Evolutionary conservation across 2,113 vertebrate species (phyloP).

Genomic region (Girardinichthys multiradiatus): DNA sequence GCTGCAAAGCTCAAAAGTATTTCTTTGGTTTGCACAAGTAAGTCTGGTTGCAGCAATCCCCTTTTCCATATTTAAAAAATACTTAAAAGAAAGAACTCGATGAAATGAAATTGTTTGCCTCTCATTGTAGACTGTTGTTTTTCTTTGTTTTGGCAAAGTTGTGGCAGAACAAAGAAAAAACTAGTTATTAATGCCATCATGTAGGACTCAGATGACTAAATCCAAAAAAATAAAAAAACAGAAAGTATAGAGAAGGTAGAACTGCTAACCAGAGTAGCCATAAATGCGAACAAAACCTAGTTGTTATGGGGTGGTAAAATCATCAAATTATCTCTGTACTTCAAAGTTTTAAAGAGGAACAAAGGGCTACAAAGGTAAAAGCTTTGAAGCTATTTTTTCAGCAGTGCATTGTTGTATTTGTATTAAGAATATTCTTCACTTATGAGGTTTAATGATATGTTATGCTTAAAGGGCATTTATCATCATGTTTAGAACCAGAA

Average conservation of each 20-base stretch:
- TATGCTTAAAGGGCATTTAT: background rate
- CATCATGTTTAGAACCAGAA: background rate
- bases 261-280: too few species aligned
- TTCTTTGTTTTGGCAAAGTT: background rate
- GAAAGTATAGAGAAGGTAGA: too few species aligned
- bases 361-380: background rate
- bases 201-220: background rate
- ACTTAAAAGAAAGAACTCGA: conserved; percentile 13
- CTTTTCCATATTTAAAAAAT: background rate
- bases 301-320: too few species aligned
- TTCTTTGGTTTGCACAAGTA: conserved; percentile 73
- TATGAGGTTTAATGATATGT: background rate
- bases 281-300: too few species aligned
- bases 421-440: background rate
- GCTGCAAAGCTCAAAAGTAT: conserved; percentile 34
- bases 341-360: background rate
- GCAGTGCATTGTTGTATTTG: too few species aligned
- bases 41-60: conserved; percentile 44
- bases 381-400: too few species aligned
- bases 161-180: background rate
- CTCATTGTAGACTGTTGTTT: background rate
- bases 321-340: background rate
- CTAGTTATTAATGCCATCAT: background rate
- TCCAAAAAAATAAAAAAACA: too few species aligned
- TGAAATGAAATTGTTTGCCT: background rate